Evolutionary conservation across 1,140 invertebrate genomes (phyloP), one percentile per base, ranked within the genome.

Genomic region (Papilio polytes): DNA sequence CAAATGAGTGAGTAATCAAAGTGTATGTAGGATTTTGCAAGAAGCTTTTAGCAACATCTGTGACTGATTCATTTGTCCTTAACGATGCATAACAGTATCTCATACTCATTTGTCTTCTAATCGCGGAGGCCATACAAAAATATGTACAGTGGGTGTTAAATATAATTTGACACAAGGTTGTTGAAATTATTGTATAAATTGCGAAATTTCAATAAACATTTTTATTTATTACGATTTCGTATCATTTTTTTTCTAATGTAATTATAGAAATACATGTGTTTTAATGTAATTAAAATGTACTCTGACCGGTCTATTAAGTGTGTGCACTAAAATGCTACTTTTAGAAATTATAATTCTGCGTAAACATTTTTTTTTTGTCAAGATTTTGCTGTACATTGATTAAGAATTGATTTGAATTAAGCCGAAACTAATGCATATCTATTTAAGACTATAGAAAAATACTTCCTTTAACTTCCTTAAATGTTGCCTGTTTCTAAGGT

Each of bases 31-130:
- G 59, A 20, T 63, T 63, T 22, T 66, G 59, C 44, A 76, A 59
- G 26, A 78, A 53, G 77, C 56, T 78, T 78, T 78, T 63, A 59
- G 59, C 56, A 78, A 78, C 77, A 78, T 78, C 77, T 78, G 77
- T 78, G 31, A 66, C 77, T 78, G 59, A 78, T 78, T 66, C 77
- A 78, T 78, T 66, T 59, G 22, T 78, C 53, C 36, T 78, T 78
- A 78, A 66, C 31, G 74, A 78, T 78, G 74, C 31, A 56, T 78
- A 51, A 78, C 18, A 36, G 77, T 76, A 76, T 76, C 74, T 76
- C 8, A 46, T 48, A 44, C 10, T 26, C 77, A 66, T 78, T 66
- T 44, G 56, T 66, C 77, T 78, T 78, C 56, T 63, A 46, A 78
- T 44, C 9, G n/a, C 36, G 31, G 56, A 78, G 77, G 77, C 56